Evolutionary conservation across 2,797 vertebrate genomes (phyloP).

Genomic region (Sardinella longiceps): DNA sequence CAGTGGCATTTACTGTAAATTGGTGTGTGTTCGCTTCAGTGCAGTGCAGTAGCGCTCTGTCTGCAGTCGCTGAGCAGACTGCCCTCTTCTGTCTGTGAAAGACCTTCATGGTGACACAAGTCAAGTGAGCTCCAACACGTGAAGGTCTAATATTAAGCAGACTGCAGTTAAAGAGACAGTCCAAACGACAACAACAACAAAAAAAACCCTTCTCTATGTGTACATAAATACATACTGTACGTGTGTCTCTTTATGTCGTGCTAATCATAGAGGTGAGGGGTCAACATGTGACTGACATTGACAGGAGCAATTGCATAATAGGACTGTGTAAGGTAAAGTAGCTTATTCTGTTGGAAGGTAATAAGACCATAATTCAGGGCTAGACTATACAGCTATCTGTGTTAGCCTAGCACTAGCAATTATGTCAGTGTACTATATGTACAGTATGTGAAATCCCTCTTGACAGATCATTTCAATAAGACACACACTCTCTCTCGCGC

Average conservation of each 20-base stretch:
- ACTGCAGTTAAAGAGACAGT: background rate
- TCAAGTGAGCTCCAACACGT: background rate
- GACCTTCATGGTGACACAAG: constrained; percentile 6
- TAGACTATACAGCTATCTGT: background rate
- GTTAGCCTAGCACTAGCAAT: background rate
- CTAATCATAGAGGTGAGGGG: background rate
- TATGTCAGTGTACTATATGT: background rate
- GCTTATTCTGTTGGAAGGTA: background rate
- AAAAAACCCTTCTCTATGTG: background rate
- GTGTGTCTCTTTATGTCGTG: background rate
- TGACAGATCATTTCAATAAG: background rate
- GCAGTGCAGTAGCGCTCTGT: background rate
- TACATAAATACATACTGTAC: background rate
- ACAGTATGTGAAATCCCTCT: background rate
- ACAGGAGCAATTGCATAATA: background rate
- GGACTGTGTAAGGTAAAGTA: background rate
- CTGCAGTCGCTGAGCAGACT: background rate
- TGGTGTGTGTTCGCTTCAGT: background rate
- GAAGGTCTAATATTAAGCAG: constrained; percentile 17
- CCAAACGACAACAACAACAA: background rate
- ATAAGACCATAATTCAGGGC: background rate
- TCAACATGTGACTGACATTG: background rate
- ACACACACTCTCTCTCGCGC: background rate
- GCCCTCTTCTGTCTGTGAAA: background rate
- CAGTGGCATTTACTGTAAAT: constrained; percentile 3